A percentile compares a stretch with the other conserved stretches of the same genome.
Evolutionary conservation across 1,140 invertebrate species (phyloP).

Genomic region (Hydropsyche tenuis): DNA sequence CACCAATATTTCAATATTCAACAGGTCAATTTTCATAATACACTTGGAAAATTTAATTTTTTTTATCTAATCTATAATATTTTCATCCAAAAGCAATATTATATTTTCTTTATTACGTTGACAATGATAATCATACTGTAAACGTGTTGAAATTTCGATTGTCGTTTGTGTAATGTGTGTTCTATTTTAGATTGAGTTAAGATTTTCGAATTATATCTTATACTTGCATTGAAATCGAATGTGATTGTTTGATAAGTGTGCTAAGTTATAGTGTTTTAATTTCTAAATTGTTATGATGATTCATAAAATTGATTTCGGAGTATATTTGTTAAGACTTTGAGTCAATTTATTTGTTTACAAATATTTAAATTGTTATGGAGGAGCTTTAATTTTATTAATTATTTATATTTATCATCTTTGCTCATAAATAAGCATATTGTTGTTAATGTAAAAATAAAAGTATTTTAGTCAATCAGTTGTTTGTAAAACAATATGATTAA

Average conservation of each 20-base stretch:
- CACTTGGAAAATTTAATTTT: too few species aligned
- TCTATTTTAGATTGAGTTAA: neutral
- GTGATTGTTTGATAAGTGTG: too few species aligned
- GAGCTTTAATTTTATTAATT: slow-evolving; percentile 20
- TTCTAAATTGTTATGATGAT: too few species aligned
- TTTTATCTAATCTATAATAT: too few species aligned
- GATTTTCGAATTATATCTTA: neutral
- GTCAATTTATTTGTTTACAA: slow-evolving; percentile 17
- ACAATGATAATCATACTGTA: too few species aligned
- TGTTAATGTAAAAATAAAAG: slow-evolving; percentile 1
- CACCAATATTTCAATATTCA: too few species aligned
- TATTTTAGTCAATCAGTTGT: slow-evolving; percentile 6
- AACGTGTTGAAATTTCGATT: neutral
- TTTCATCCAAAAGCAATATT: too few species aligned
- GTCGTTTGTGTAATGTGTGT: neutral
- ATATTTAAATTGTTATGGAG: neutral
- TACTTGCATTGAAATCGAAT: neutral
- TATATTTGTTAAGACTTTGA: slow-evolving; percentile 5
- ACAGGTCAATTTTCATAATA: too few species aligned
- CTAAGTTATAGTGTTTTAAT: too few species aligned
- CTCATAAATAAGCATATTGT: neutral
- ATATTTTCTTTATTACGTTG: too few species aligned
- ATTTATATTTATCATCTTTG: neutral
- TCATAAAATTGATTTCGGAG: too few species aligned
- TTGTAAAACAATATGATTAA: slow-evolving; percentile 1